Conservation (phyloP, 2,113 vertebrate genomes). For the Grammomys dolichurus region DNA sequence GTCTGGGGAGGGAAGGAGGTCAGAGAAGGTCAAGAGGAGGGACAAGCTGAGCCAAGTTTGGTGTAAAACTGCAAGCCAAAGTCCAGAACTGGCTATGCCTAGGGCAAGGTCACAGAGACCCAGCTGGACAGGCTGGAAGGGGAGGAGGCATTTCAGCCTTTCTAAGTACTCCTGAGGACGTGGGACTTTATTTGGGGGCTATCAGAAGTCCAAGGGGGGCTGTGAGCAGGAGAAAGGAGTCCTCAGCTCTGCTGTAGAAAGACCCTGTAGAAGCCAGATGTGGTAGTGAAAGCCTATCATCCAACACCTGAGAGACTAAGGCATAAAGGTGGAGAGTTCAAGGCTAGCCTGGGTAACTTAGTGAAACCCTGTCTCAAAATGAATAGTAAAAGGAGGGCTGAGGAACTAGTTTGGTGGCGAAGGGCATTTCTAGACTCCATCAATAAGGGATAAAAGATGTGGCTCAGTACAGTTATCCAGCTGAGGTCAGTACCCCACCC, state of each 20-base stretch:
- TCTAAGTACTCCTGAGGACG: background rate
- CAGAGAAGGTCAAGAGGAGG: background rate
- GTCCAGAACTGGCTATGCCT: background rate
- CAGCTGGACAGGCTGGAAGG: background rate
- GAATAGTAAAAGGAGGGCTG: background rate
- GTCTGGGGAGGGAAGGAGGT: background rate
- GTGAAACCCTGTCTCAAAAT: background rate
- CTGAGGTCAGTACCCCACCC: background rate
- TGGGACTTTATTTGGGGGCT: background rate
- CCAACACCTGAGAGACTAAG: background rate
- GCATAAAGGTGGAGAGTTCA: background rate
- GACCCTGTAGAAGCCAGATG: background rate
- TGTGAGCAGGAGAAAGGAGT: background rate
- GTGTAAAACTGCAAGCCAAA: background rate
- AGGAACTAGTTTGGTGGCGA: background rate
- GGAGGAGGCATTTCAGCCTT: background rate
- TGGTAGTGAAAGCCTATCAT: background rate
- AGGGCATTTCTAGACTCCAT: background rate
- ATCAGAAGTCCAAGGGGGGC: fast-evolving
- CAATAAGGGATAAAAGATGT: background rate
- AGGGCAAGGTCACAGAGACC: background rate
- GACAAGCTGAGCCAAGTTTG: no score
- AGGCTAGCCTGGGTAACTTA: background rate
- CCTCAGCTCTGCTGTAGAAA: background rate
- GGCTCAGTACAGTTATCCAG: background rate